These are phyloP conservation scores for Paralvinella palmiformis DNA, from an alignment of 1,140 invertebrate genomes.

Conservation along the genomic window DNA sequence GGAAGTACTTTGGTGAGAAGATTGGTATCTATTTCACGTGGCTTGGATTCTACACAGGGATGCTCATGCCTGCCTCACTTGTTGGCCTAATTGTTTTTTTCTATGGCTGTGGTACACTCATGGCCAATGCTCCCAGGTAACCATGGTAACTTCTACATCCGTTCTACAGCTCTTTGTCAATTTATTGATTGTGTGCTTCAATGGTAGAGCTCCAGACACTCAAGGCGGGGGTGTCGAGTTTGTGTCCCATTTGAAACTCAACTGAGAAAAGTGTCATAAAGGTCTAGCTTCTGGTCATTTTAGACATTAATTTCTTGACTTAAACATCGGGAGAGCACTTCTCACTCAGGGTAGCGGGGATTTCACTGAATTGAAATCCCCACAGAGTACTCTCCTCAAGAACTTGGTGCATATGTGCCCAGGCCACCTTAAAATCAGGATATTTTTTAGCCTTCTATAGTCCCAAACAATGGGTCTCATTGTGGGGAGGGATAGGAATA, in stretches of 20 bases:
- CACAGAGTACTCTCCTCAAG: too few species aligned
- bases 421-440: too few species aligned
- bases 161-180: background rate
- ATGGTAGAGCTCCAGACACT: slow-evolving; percentile 10
- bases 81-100: slow-evolving; percentile 57
- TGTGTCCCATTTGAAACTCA: background rate
- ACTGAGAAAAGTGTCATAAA: background rate
- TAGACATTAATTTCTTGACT: background rate
- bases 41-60: slow-evolving; percentile 93
- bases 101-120: slow-evolving; percentile 72
- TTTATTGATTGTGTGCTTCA: background rate
- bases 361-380: too few species aligned
- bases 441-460: too few species aligned
- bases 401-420: too few species aligned
- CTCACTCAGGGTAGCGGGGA: too few species aligned
- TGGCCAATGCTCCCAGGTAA: slow-evolving; percentile 76
- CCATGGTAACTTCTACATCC: background rate
- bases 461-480: too few species aligned
- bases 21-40: slow-evolving; percentile 94
- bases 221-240: slow-evolving; percentile 21
- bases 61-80: slow-evolving; percentile 64
- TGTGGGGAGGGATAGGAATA: too few species aligned
- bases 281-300: background rate
- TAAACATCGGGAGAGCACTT: too few species aligned
- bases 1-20: slow-evolving; percentile 90